Conservation (phyloP, 2,797 vertebrate genomes). For the Tachyglossus aculeatus region DNA sequence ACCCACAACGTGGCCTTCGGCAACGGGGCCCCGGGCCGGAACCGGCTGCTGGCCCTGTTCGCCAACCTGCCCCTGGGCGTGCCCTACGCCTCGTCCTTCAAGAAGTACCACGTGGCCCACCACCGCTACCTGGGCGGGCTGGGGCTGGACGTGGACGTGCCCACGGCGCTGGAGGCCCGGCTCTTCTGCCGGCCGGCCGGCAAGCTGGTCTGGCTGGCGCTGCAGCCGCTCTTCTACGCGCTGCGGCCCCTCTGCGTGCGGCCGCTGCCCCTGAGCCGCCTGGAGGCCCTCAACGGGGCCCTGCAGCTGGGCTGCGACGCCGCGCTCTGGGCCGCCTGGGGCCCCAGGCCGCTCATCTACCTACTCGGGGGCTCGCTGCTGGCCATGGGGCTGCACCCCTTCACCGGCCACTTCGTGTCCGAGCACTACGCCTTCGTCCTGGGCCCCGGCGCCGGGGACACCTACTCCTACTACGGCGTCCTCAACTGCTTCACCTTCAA, state of each 20-base stretch:
- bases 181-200: constrained; percentile 13
- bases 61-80: constrained; percentile 36
- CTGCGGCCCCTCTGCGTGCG: not conserved
- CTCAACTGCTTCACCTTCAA: constrained; percentile 42
- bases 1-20: constrained; percentile 36
- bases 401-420: constrained; percentile 25
- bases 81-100: constrained; percentile 27
- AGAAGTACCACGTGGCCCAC: constrained; percentile 41
- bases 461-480: constrained; percentile 29
- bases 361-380: not conserved
- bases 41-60: constrained; percentile 24
- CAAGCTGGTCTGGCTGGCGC: constrained; percentile 2
- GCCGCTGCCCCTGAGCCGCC: constrained; percentile 3
- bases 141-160: not conserved
- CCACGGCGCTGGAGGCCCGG: not conserved
- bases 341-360: constrained; percentile 1
- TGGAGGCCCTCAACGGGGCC: not conserved
- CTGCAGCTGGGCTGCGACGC: constrained; percentile 17
- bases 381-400: constrained; percentile 11
- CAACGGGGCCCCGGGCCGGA: constrained; percentile 14
- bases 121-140: constrained; percentile 28
- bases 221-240: constrained; percentile 7
- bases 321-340: not conserved
- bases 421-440: constrained; percentile 26
- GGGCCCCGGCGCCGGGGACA: constrained; percentile 16